Conservation (phyloP, 2,888 invertebrate genomes). For the Zaprionus bogoriensis region DNA sequence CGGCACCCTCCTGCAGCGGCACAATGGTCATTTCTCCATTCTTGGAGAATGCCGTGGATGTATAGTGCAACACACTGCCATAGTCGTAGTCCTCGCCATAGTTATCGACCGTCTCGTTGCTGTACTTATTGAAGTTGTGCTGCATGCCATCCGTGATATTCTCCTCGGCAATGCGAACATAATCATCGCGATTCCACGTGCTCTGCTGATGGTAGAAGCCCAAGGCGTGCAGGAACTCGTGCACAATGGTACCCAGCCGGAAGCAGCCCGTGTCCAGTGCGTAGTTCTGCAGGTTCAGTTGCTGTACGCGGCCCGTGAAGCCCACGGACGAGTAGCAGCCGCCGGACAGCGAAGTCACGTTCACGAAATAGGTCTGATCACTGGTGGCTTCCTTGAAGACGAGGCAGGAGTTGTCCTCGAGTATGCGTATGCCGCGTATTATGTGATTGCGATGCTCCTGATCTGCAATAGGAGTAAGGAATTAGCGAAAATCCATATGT, state of each 20-base stretch:
- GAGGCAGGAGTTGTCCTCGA: slow-evolving; percentile 89
- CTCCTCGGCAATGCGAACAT: slow-evolving; percentile 84
- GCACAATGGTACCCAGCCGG: slow-evolving; percentile 85
- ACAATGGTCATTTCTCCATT: slow-evolving; percentile 88
- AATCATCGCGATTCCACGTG: slow-evolving; percentile 88
- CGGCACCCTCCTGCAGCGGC: slow-evolving; percentile 79
- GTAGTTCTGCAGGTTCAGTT: slow-evolving; percentile 73
- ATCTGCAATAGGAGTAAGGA: slow-evolving; percentile 63
- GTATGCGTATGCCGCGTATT: slow-evolving; percentile 87
- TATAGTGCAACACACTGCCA: slow-evolving; percentile 91
- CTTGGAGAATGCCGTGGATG: slow-evolving; percentile 87
- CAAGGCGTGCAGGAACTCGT: slow-evolving; percentile 90
- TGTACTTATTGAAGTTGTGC: slow-evolving; percentile 88
- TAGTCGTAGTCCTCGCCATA: slow-evolving; percentile 89
- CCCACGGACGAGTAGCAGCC: slow-evolving; percentile 92
- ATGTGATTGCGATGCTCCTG: slow-evolving; percentile 85
- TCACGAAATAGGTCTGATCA: slow-evolving; percentile 61
- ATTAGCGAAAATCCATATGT: too few relatives aligned
- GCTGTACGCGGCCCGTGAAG: slow-evolving; percentile 83
- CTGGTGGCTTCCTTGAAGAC: slow-evolving; percentile 86
- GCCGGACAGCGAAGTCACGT: slow-evolving; percentile 74
- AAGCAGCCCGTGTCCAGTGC: slow-evolving; percentile 77
- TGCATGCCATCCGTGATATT: slow-evolving; percentile 84
- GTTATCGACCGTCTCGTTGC: slow-evolving; percentile 84
- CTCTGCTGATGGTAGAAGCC: slow-evolving; percentile 93